A percentile compares a stretch with the other conserved stretches of the same genome.
Evolutionary conservation across 2,888 invertebrate genomes (phyloP).

Genomic region (Aromia moschata): DNA sequence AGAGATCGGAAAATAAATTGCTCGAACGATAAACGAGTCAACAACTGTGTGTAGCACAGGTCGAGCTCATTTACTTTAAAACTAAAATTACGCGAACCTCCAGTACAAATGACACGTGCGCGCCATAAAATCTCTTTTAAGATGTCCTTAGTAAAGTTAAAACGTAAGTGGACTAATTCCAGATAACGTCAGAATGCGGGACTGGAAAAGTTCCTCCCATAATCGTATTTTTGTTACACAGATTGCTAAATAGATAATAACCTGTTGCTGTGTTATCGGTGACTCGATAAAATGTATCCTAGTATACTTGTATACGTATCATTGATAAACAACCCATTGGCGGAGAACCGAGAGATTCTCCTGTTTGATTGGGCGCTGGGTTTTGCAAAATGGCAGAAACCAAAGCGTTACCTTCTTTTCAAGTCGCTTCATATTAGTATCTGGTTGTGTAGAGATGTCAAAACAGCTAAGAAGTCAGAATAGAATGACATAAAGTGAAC

Average conservation of each 20-base stretch:
- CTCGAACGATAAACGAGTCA: too few species aligned
- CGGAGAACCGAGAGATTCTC: not conserved
- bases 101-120: not conserved
- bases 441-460: too few species aligned
- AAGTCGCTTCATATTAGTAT: too few species aligned
- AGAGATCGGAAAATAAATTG: too few species aligned
- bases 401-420: too few species aligned
- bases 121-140: not conserved
- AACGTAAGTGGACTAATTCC: not conserved
- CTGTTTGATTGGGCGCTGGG: not conserved
- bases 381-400: not conserved
- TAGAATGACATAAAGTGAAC: too few species aligned
- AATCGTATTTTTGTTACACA: slow-evolving; percentile 1
- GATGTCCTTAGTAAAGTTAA: not conserved
- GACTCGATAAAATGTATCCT: not conserved
- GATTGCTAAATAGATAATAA: slow-evolving; percentile 6
- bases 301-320: not conserved
- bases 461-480: too few species aligned
- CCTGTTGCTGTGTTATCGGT: not conserved
- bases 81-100: too few species aligned
- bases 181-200: not conserved
- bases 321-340: not conserved
- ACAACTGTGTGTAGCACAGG: too few species aligned
- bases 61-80: too few species aligned
- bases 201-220: not conserved